These are phyloP conservation scores for Parapristionchus giblindavisi DNA, from an alignment of 2,888 invertebrate species.

Conservation along the genomic window DNA sequence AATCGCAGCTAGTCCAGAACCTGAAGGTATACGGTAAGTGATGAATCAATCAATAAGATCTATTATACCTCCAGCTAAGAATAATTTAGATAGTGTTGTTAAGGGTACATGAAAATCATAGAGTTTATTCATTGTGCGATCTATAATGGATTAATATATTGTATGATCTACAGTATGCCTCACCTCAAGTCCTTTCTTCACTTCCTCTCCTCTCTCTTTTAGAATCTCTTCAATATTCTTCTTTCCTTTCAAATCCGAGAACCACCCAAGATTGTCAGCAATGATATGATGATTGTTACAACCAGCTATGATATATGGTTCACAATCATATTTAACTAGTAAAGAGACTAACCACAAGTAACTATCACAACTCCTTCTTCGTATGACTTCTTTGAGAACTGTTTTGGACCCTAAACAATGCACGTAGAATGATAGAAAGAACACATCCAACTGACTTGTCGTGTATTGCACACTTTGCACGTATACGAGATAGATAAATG, in stretches of 20 bases:
- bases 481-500: slow-evolving; percentile 79
- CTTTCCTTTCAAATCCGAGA: slow-evolving; percentile 76
- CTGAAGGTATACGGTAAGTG: slow-evolving; percentile 60
- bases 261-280: slow-evolving; percentile 96
- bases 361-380: slow-evolving; percentile 84
- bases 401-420: slow-evolving; percentile 64
- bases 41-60: background rate
- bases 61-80: slow-evolving; percentile 46
- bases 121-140: slow-evolving; percentile 42
- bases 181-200: slow-evolving; percentile 71
- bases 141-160: background rate
- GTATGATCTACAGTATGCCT: background rate
- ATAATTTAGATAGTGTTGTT: slow-evolving; percentile 44
- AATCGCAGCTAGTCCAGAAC: slow-evolving; percentile 77
- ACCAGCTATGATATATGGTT: slow-evolving; percentile 72
- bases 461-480: slow-evolving; percentile 85
- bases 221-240: slow-evolving; percentile 89
- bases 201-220: slow-evolving; percentile 85
- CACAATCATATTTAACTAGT: background rate
- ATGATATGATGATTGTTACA: slow-evolving; percentile 91
- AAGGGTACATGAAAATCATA: slow-evolving; percentile 58
- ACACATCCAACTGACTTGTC: slow-evolving; percentile 74
- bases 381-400: slow-evolving; percentile 64
- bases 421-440: background rate
- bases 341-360: slow-evolving; percentile 75